Evolutionary conservation across 2,113 vertebrate species (phyloP).

Genomic region (Silurus glanis): DNA sequence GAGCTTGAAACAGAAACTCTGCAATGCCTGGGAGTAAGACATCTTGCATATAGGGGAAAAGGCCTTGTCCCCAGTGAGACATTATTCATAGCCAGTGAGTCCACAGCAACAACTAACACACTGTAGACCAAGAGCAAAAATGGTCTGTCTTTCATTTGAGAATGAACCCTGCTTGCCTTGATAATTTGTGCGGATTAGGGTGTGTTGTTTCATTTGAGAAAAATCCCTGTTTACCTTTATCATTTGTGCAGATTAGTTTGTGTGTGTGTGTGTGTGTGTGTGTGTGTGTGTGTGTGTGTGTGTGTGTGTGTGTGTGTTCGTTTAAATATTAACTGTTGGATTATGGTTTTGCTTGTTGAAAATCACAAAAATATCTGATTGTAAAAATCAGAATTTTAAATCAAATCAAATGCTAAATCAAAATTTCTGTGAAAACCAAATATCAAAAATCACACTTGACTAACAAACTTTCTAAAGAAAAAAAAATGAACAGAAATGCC

Average conservation of each 20-base stretch:
- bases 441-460: neutral
- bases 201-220: slow-evolving; percentile 15
- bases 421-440: neutral
- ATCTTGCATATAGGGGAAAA: slow-evolving; percentile 46
- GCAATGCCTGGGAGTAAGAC: slow-evolving; percentile 56
- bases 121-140: slow-evolving; percentile 4
- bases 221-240: neutral
- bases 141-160: slow-evolving; percentile 20
- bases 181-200: slow-evolving; percentile 11
- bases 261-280: neutral
- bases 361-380: neutral
- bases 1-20: slow-evolving; percentile 44
- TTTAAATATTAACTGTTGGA: no score
- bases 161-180: neutral
- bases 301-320: no score
- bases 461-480: no score
- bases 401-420: neutral
- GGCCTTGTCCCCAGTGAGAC: slow-evolving; percentile 45
- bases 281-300: neutral
- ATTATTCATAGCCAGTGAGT: slow-evolving; percentile 43
- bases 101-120: neutral
- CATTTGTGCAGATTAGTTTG: slow-evolving; percentile 7
- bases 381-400: neutral
- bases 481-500: neutral
- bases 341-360: no score